Evolutionary conservation across 2,113 vertebrate species (phyloP), one percentile per base, ranked within the genome.

Genomic region (Murina feae): DNA sequence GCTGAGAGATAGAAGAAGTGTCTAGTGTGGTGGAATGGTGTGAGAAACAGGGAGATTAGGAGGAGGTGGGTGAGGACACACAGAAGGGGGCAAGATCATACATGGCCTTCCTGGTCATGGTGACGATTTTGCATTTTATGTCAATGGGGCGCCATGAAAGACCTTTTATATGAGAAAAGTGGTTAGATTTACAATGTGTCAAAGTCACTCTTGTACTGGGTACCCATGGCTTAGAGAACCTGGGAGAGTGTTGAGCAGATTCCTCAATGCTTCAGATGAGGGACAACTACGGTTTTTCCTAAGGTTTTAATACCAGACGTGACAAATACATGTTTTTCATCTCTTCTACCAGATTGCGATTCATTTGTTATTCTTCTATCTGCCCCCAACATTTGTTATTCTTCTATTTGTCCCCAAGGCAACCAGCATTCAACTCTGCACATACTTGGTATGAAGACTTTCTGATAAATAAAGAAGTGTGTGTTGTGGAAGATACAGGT

Each of bases 401-500:
- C 30, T 72, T 75, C 10, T 42, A 14, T 35, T 37, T 49, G 20
- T 3, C 42, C 58, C 28, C 35, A 9, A 65, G 58, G 11, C 49
- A 87, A 44, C 5, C 23, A 20, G 11, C 14, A 6, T 32, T 65
- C n/a, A 53, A 17, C 16, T 55, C 37, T 88, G 37, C 28, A 78
- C 49, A 63, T 6, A 83, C 42, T 83, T 86, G 69, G 39, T 89
- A 28, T 16, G 37, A 79, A 39, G 55, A 25, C 21, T 69, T 71
- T 63, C 6, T 74, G 65, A 18, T 58, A 80, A 53, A 51, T 18
- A 12, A 51, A 80, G 9, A 3, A 30, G 9, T 12, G 9, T 4
- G 28, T 44, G 4, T 37, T 12, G 28, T 28, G 25, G 55, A 69
- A 66, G 44, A 60, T 65, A 25, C 69, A 96, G 93, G 91, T 95